Evolutionary conservation across 2,797 vertebrate genomes (phyloP).

Genomic region (Enteromius radiatus): DNA sequence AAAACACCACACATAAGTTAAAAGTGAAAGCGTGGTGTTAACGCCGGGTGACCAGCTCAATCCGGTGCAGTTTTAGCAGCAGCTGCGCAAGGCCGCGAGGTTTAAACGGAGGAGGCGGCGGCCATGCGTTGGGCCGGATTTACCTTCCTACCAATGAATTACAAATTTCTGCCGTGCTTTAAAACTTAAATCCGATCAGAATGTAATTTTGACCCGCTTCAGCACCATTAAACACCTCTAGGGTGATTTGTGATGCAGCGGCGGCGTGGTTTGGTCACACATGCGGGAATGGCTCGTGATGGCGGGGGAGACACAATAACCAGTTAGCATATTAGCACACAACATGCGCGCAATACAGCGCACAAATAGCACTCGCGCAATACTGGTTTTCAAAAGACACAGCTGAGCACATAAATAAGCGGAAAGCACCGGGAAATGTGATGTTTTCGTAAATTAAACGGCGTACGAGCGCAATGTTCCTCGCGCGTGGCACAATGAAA

Average conservation of each 20-base stretch:
- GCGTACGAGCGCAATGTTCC: background rate
- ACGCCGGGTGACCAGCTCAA: conserved; percentile 14
- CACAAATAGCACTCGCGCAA: background rate
- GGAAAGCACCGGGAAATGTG: fast-evolving
- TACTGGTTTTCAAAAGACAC: background rate
- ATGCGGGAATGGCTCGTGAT: conserved; percentile 34
- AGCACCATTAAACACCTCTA: background rate
- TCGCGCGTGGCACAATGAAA: conserved; percentile 63
- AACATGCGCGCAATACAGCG: conserved; percentile 1
- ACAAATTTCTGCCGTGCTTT: background rate
- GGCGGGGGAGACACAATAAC: conserved; percentile 62
- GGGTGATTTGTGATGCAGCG: background rate
- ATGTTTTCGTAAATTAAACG: background rate
- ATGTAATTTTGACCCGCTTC: background rate
- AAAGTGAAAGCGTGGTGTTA: conserved; percentile 5
- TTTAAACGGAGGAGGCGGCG: conserved; percentile 80
- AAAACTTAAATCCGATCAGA: background rate
- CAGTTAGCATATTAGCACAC: conserved; percentile 45
- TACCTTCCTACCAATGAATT: background rate
- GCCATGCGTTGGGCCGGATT: conserved; percentile 54
- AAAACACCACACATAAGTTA: background rate
- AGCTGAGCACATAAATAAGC: fast-evolving
- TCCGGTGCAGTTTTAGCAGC: conserved; percentile 71
- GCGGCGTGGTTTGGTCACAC: background rate
- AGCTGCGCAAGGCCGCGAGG: conserved; percentile 79